Evolutionary conservation across 2,113 vertebrate species (phyloP).

Genomic region (Bos javanicus): DNA sequence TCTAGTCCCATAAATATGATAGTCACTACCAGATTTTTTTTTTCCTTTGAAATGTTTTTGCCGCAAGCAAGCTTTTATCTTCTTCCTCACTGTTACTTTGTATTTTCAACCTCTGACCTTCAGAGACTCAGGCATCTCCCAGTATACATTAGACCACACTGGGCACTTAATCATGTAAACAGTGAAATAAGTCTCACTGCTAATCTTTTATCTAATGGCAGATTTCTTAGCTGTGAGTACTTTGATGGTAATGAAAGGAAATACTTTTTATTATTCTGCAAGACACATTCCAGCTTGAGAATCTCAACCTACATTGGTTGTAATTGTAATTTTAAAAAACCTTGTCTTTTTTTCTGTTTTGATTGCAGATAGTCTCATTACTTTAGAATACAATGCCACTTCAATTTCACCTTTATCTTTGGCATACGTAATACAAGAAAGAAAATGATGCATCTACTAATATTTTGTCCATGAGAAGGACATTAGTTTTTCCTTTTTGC

Average conservation of each 20-base stretch:
- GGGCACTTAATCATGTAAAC: constrained; percentile 60
- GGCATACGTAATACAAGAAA: neutral
- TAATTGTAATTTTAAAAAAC: constrained; percentile 49
- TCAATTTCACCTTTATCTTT: constrained; percentile 48
- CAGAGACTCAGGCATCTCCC: constrained; percentile 43
- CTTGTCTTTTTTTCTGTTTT: constrained; percentile 22
- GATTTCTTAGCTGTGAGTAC: constrained; percentile 47
- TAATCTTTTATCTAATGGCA: constrained; percentile 66
- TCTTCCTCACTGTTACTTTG: neutral
- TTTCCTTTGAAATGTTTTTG: constrained; percentile 61
- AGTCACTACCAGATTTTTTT: constrained; percentile 22
- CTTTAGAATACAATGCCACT: constrained; percentile 38
- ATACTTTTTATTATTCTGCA: constrained; percentile 46
- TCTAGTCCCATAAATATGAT: constrained; percentile 55
- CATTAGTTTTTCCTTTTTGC: constrained; percentile 11
- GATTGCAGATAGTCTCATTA: constrained; percentile 55
- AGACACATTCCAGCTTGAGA: constrained; percentile 22
- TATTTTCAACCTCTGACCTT: constrained; percentile 60
- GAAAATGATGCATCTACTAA: constrained; percentile 8
- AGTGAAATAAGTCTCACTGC: constrained; percentile 46
- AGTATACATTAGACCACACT: constrained; percentile 47
- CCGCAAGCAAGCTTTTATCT: constrained; percentile 64
- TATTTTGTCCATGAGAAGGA: constrained; percentile 55
- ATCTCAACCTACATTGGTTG: neutral
- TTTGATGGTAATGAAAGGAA: constrained; percentile 71